Evolutionary conservation across 2,113 vertebrate species (phyloP).

Genomic region (Acanthochromis polyacanthus): DNA sequence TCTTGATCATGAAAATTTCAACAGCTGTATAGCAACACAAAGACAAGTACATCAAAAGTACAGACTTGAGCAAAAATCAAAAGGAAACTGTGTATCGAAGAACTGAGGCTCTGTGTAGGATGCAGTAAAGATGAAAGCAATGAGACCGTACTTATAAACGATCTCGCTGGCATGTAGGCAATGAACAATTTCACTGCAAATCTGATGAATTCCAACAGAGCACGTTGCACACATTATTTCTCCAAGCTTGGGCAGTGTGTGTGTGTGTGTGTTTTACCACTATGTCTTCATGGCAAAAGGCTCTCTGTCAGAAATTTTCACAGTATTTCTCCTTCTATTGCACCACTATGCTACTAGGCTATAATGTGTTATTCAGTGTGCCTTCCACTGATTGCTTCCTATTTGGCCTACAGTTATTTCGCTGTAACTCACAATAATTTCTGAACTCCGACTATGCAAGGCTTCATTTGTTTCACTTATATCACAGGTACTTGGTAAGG

Average conservation of each 20-base stretch:
- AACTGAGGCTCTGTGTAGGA: slow-evolving; percentile 28
- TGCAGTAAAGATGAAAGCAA: slow-evolving; percentile 54
- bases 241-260: slow-evolving; percentile 43
- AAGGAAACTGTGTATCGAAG: slow-evolving; percentile 23
- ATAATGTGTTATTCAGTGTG: slow-evolving; percentile 54
- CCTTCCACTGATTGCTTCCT: slow-evolving; percentile 48
- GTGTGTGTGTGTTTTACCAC: slow-evolving; percentile 45
- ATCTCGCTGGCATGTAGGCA: slow-evolving; percentile 38
- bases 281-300: slow-evolving; percentile 40
- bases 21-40: slow-evolving; percentile 18
- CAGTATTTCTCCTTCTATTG: slow-evolving; percentile 58
- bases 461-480: slow-evolving; percentile 26
- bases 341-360: slow-evolving; percentile 54
- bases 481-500: slow-evolving; percentile 9
- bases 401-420: slow-evolving; percentile 56
- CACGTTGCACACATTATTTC: slow-evolving; percentile 24
- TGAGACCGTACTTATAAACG: slow-evolving; percentile 35
- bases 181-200: slow-evolving; percentile 49
- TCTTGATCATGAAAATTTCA: slow-evolving; percentile 36
- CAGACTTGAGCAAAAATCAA: slow-evolving; percentile 26
- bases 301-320: slow-evolving; percentile 50
- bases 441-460: slow-evolving; percentile 18
- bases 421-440: slow-evolving; percentile 19
- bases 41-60: slow-evolving; percentile 30
- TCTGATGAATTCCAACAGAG: slow-evolving; percentile 55